Conservation (phyloP, 2,797 vertebrate species). For the Forpus xanthops region DNA sequence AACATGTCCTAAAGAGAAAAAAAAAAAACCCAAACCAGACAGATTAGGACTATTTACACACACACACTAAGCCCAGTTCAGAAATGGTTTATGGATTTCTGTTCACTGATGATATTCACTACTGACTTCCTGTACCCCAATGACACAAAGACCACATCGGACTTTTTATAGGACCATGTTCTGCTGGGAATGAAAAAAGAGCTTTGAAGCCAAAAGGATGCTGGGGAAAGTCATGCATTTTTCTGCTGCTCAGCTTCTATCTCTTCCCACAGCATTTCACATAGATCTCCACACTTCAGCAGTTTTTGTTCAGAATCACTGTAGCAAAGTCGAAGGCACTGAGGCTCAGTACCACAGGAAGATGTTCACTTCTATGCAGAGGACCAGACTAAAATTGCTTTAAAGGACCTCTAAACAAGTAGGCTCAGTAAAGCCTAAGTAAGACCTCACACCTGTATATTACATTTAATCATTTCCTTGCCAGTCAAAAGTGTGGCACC, state of each 20-base stretch:
- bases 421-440: neutral
- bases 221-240: neutral
- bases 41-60: neutral
- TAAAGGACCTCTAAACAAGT: neutral
- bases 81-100: neutral
- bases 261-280: neutral
- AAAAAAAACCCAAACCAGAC: neutral
- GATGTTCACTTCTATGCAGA: neutral
- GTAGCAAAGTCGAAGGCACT: neutral
- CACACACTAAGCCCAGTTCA: neutral
- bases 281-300: neutral
- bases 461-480: neutral
- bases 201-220: neutral
- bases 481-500: neutral
- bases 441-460: neutral
- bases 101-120: neutral
- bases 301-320: neutral
- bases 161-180: neutral
- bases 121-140: neutral
- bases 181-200: neutral
- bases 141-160: neutral
- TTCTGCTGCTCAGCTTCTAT: neutral
- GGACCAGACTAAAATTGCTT: neutral
- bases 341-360: neutral
- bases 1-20: slow-evolving; percentile 88